A percentile compares a stretch with the other conserved stretches of the same genome.
Evolutionary conservation across 2,113 vertebrate species (phyloP).

Genomic region (Otolemur garnettii): DNA sequence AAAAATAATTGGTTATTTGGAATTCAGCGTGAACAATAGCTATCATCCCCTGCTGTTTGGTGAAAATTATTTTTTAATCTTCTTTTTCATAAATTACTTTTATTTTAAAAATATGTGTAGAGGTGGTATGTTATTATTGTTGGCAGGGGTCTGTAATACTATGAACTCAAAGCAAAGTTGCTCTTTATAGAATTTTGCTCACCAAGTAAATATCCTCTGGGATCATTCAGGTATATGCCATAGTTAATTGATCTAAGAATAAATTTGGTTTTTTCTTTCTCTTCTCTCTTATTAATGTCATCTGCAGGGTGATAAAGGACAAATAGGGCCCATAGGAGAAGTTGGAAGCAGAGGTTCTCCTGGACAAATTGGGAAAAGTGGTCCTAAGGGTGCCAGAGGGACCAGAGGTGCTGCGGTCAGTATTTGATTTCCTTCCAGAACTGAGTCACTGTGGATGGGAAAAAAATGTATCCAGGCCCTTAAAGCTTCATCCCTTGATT

Average conservation of each 20-base stretch:
- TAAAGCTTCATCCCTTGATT: conserved; percentile 76
- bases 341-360: conserved; percentile 89
- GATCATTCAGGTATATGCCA: neutral
- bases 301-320: conserved; percentile 94
- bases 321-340: conserved; percentile 92
- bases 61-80: neutral
- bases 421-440: conserved; percentile 80
- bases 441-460: conserved; percentile 65
- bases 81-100: conserved; percentile 47
- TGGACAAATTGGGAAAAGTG: conserved; percentile 90
- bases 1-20: neutral
- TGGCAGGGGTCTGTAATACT: neutral
- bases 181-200: neutral
- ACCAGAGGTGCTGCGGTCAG: conserved; percentile 94
- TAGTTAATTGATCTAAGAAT: conserved; percentile 40
- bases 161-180: conserved; percentile 49
- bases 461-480: conserved; percentile 71
- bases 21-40: conserved; percentile 19
- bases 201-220: neutral
- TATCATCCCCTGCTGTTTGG: neutral
- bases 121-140: neutral
- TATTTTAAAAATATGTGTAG: neutral
- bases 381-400: conserved; percentile 96
- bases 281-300: conserved; percentile 56
- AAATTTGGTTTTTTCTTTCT: conserved; percentile 8